A percentile compares a stretch with the other conserved stretches of the same genome.
These are phyloP conservation scores for Eciton burchellii DNA, from an alignment of 1,140 invertebrate species.

Conservation along the genomic window DNA sequence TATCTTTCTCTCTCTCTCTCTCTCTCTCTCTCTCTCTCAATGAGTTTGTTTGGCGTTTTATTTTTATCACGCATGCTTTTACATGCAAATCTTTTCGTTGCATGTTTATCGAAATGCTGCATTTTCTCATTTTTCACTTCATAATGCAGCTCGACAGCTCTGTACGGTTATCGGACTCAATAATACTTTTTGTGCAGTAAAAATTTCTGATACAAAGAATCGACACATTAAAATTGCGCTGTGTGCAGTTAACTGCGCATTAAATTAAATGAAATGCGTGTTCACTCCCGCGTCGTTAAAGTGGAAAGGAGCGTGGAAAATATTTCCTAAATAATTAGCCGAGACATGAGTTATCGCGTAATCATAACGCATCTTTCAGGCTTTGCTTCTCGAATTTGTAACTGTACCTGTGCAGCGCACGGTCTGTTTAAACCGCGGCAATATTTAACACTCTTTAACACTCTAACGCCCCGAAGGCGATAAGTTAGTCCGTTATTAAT, in stretches of 20 bases:
- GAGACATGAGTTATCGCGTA: conserved; percentile 17
- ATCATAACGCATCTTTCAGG: neutral
- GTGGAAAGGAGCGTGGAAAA: neutral
- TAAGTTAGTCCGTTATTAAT: conserved; percentile 68
- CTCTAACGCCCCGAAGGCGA: conserved; percentile 25
- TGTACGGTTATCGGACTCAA: neutral
- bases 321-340: neutral
- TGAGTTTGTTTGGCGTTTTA: neutral
- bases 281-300: neutral
- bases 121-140: conserved; percentile 10
- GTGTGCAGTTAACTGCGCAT: too few relatives aligned
- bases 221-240: neutral
- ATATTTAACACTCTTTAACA: conserved; percentile 57
- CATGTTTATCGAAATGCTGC: neutral
- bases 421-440: conserved; percentile 46
- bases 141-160: neutral
- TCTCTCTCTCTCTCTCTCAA: neutral
- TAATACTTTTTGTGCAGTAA: neutral
- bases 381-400: conserved; percentile 35
- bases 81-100: conserved; percentile 14
- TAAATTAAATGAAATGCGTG: too few relatives aligned
- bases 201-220: neutral
- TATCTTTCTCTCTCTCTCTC: too few relatives aligned
- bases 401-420: conserved; percentile 13
- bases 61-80: neutral